Base-by-base conservation (phyloP, 2,888 invertebrate genomes). In the Acanthacorydalis orientalis region DNA sequence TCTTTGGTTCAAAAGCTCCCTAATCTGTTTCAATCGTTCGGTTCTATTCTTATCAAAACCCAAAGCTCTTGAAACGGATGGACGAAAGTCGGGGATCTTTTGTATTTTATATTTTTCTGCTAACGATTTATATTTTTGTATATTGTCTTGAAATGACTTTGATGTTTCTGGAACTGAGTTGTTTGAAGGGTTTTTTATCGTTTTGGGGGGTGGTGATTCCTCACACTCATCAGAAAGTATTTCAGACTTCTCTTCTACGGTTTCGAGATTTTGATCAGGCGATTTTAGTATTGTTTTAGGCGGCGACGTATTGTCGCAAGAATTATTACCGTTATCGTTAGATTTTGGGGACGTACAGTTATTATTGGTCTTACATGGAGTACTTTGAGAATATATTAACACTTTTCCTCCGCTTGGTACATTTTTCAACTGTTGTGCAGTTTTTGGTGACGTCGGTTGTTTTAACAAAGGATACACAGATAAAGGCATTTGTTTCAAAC, bases 1-100 rank as follows among this genome's bases (percentile, higher is more conserved):
- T 48, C 79, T 79, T 56, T 81, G 77, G 52, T 74, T 76, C 15
- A 83, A 61, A 57, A 83, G 68, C 52, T 83, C 80, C 59, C 80
- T 78, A 48, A 84, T 80, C 61, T 80, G 81, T 50, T 76, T 72
- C 57, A 82, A 69, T 56, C 78, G 70, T 52, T 77, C 78, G 55
- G 73, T 74, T 54, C 78, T 70, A 55, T 68, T 75, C 47, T 70
- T 68, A 40, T 75, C 76, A 15, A n/a, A 23, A 34, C 34, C 12
- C 14, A 43, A 43, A 40, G 16, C n/a, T 43, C 32, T 47, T 23
- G 42, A 12, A 9, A 31, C 43, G 6, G 43, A 31, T 31, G 47
- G 39, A 23, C 47, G 34, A 37, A 47, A 47, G 9, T 12, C 42
- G 7, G 47, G 47, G 12, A 47, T 47, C 31, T 32, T 37, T 42